These are phyloP conservation scores for Teinopalpus imperialis DNA, from an alignment of 2,888 invertebrate genomes.

Conservation along the genomic window DNA sequence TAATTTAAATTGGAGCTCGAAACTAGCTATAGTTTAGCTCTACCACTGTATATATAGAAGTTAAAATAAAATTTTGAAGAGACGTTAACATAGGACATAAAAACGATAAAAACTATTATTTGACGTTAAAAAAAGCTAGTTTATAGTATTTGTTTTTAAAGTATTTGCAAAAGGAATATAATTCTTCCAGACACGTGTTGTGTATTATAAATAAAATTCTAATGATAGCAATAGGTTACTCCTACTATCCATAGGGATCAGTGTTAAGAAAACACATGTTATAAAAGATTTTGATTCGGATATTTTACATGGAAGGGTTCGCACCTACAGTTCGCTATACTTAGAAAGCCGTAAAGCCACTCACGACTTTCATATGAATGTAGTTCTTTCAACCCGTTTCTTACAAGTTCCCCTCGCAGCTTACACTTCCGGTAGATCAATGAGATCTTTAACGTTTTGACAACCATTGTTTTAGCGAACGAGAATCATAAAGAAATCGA, in stretches of 20 bases:
- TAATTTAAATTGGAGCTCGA: too few relatives aligned
- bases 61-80: too few relatives aligned
- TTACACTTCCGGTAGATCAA: constrained; percentile 55
- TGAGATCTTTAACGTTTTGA: constrained; percentile 56
- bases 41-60: too few relatives aligned
- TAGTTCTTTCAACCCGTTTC: constrained; percentile 62
- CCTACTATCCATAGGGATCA: constrained; percentile 56
- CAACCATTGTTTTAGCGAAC: constrained; percentile 44
- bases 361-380: constrained; percentile 52
- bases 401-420: constrained; percentile 59
- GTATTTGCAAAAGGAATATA: too few relatives aligned
- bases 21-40: too few relatives aligned
- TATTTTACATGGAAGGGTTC: constrained; percentile 76
- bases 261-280: constrained; percentile 72
- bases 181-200: too few relatives aligned
- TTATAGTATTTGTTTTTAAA: too few relatives aligned
- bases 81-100: too few relatives aligned
- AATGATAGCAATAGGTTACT: constrained; percentile 60
- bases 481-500: constrained; percentile 29
- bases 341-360: constrained; percentile 46
- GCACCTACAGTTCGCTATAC: constrained; percentile 67
- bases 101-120: too few relatives aligned
- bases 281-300: constrained; percentile 67
- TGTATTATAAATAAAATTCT: too few relatives aligned
- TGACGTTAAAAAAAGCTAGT: too few relatives aligned